Percentiles rank a stretch among this genome's conserved stretches.
Conservation (phyloP, 2,888 invertebrate genomes). For the Liopterus haemorrhoidalis region DNA sequence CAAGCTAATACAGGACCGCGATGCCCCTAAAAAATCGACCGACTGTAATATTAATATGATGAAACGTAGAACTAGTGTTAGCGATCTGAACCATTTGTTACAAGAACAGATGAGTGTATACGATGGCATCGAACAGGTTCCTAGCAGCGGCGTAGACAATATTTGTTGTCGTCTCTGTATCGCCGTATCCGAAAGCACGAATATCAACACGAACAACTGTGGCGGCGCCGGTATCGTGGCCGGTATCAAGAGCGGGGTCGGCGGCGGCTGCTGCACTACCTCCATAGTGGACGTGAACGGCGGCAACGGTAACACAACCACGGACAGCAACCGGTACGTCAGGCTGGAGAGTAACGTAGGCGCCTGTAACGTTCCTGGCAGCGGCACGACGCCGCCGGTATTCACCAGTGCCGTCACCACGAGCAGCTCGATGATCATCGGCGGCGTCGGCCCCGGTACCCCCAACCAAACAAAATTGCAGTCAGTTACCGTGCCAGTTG, state of each 20-base stretch:
- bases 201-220: conserved; percentile 44
- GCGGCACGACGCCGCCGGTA: neutral
- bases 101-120: conserved; percentile 5
- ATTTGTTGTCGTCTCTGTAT: conserved; percentile 26
- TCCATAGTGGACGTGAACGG: conserved; percentile 27
- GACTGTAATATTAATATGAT: no score
- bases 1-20: no score
- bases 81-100: neutral
- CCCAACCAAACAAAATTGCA: conserved; percentile 18
- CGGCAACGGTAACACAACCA: conserved; percentile 24
- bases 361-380: no score
- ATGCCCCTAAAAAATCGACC: no score
- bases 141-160: conserved; percentile 28
- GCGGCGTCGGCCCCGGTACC: neutral
- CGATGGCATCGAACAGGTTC: conserved; percentile 18
- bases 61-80: conserved; percentile 3
- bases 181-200: conserved; percentile 34
- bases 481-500: conserved; percentile 30
- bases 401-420: neutral
- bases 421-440: neutral
- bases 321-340: conserved; percentile 26
- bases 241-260: conserved; percentile 42
- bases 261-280: conserved; percentile 41
- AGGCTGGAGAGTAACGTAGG: conserved; percentile 34
- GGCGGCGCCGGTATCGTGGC: conserved; percentile 37